Percentiles rank a stretch among this genome's conserved stretches.
phyloP scores from a whole-genome alignment of 2,113 vertebrate genomes.

The Oostethus manadensis region DNA sequence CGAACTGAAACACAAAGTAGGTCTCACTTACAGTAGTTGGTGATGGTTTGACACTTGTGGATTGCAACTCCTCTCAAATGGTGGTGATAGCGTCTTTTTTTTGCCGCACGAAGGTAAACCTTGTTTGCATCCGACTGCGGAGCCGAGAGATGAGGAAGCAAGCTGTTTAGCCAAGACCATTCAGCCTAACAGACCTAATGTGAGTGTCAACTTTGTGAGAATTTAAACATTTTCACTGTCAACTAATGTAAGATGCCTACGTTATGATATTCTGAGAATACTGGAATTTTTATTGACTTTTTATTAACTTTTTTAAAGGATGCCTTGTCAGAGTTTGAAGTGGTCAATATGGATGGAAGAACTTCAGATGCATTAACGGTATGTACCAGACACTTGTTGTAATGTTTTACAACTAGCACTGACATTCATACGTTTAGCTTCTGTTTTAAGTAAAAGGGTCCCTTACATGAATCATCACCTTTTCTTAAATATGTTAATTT shows the following conservation, averaged over 20 bases:
- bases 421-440: neutral
- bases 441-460: neutral
- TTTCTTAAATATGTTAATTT: too few species aligned
- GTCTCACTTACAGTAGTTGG: conserved; percentile 13
- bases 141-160: conserved; percentile 56
- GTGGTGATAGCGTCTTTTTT: neutral
- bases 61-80: neutral
- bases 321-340: conserved; percentile 83
- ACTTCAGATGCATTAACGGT: conserved; percentile 70
- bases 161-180: conserved; percentile 60
- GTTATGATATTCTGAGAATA: neutral
- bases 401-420: neutral
- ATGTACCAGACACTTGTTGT: conserved; percentile 40
- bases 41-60: neutral
- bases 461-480: too few species aligned
- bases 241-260: too few species aligned
- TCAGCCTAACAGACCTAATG: conserved; percentile 60
- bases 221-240: neutral
- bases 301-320: conserved; percentile 66
- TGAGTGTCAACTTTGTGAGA: conserved; percentile 36
- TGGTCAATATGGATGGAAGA: conserved; percentile 71
- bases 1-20: conserved; percentile 66
- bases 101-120: conserved; percentile 45
- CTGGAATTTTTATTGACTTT: neutral
- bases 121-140: conserved; percentile 46